A percentile compares a stretch with the other conserved stretches of the same genome.
These are phyloP conservation scores for Pycnomerus fuliginosus DNA, from an alignment of 2,888 invertebrate species.

Conservation along the genomic window DNA sequence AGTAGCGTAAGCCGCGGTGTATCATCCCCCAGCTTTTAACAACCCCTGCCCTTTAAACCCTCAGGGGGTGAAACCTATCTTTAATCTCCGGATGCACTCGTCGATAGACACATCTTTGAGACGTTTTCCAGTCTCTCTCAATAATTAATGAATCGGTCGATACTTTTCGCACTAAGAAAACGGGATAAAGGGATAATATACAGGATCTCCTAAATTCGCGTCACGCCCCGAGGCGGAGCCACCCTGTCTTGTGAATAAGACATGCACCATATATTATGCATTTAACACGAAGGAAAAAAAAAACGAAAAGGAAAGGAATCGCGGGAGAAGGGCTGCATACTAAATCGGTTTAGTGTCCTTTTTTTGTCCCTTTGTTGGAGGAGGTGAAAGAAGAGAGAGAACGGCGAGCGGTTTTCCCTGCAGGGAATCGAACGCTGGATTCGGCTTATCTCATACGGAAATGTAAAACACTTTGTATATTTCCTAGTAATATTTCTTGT, in stretches of 20 bases:
- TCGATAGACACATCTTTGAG: not conserved
- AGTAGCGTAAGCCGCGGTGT: not conserved
- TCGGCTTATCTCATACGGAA: too few relatives aligned
- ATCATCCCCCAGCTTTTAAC: constrained; percentile 34
- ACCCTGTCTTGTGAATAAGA: constrained; percentile 45
- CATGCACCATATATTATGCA: constrained; percentile 49
- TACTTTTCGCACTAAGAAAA: too few relatives aligned
- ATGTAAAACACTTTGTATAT: too few relatives aligned
- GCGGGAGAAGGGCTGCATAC: constrained; percentile 8
- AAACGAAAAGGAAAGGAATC: constrained; percentile 9
- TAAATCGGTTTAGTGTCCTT: constrained; percentile 4
- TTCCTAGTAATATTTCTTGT: too few relatives aligned
- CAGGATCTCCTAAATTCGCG: too few relatives aligned
- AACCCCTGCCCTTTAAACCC: constrained; percentile 33
- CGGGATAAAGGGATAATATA: too few relatives aligned
- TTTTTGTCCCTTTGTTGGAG: too few relatives aligned
- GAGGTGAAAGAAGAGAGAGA: too few relatives aligned
- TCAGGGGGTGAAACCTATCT: not conserved
- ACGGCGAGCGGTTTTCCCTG: too few relatives aligned
- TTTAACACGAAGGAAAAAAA: constrained; percentile 36
- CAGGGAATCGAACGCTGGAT: too few relatives aligned
- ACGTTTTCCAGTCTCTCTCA: too few relatives aligned
- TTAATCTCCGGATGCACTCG: not conserved
- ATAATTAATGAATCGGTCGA: too few relatives aligned
- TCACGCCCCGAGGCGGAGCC: constrained; percentile 47